Evolutionary conservation across 2,797 vertebrate species (phyloP).

Genomic region (Threskiornis aethiopicus): DNA sequence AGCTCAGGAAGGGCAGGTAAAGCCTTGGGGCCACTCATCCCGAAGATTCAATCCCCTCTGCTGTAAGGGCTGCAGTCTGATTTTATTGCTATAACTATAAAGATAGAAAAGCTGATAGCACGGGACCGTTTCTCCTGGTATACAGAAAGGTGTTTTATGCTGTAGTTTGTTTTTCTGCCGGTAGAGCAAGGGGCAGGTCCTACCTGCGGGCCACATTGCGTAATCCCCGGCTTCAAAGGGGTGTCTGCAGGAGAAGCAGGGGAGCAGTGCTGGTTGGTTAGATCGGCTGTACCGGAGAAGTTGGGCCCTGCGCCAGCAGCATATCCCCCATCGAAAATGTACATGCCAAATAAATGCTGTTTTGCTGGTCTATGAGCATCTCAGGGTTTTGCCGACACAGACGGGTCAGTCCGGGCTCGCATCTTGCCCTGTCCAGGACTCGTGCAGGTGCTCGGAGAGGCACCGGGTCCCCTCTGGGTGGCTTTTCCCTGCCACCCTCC

Average conservation of each 20-base stretch:
- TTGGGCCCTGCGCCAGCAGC: neutral
- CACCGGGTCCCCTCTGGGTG: neutral
- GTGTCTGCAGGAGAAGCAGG: neutral
- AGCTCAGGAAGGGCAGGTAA: neutral
- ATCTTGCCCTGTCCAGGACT: neutral
- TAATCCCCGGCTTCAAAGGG: neutral
- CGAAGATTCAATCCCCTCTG: fast-evolving
- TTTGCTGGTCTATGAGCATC: neutral
- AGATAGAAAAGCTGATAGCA: neutral
- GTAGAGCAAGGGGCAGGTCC: neutral
- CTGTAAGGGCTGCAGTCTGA: neutral
- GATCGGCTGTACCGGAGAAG: neutral
- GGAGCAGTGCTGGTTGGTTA: neutral
- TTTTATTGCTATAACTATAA: neutral
- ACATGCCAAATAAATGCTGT: neutral
- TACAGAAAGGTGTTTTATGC: neutral
- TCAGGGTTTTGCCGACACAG: neutral
- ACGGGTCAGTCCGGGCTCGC: fast-evolving
- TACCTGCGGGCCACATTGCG: neutral
- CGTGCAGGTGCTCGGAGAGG: fast-evolving
- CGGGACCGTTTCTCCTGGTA: neutral
- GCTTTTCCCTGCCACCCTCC: neutral
- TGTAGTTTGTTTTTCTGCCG: neutral
- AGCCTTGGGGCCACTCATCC: neutral
- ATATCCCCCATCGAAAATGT: fast-evolving